phyloP scores from a whole-genome alignment of 2,113 vertebrate species.

The Nibea coibor region DNA sequence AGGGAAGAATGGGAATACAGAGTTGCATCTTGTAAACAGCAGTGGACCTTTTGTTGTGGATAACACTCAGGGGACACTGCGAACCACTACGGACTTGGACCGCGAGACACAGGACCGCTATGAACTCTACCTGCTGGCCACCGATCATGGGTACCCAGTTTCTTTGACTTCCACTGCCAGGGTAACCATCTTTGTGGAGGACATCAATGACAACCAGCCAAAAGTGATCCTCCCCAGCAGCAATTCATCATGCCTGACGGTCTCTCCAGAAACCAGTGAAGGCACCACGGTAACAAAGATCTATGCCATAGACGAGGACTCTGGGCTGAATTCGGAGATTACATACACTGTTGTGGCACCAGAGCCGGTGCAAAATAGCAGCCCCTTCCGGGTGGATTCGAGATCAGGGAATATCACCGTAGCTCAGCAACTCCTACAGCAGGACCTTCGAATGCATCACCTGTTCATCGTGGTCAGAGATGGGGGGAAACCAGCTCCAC shows the following conservation, averaged over 20 bases:
- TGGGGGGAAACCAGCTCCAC: slow-evolving; percentile 77
- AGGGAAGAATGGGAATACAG: slow-evolving; percentile 78
- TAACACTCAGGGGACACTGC: slow-evolving; percentile 68
- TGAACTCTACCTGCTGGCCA: slow-evolving; percentile 78
- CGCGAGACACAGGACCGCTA: slow-evolving; percentile 77
- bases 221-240: slow-evolving; percentile 82
- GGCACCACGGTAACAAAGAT: slow-evolving; percentile 81
- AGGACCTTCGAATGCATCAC: slow-evolving; percentile 83
- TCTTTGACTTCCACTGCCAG: slow-evolving; percentile 75
- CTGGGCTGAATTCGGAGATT: slow-evolving; percentile 82
- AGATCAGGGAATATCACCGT: slow-evolving; percentile 82
- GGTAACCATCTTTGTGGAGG: slow-evolving; percentile 83
- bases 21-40: slow-evolving; percentile 72
- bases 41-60: slow-evolving; percentile 78
- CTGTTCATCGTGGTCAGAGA: slow-evolving; percentile 82
- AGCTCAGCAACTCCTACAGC: slow-evolving; percentile 61
- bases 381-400: slow-evolving; percentile 78
- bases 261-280: slow-evolving; percentile 67
- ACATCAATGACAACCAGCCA: slow-evolving; percentile 85
- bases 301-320: slow-evolving; percentile 81
- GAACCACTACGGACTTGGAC: slow-evolving; percentile 78
- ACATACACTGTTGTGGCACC: slow-evolving; percentile 73
- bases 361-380: slow-evolving; percentile 52
- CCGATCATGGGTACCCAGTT: slow-evolving; percentile 72
- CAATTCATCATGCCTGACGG: slow-evolving; percentile 81